phyloP scores from a whole-genome alignment of 2,888 invertebrate genomes.

The Caenorhabditis wallacei region DNA sequence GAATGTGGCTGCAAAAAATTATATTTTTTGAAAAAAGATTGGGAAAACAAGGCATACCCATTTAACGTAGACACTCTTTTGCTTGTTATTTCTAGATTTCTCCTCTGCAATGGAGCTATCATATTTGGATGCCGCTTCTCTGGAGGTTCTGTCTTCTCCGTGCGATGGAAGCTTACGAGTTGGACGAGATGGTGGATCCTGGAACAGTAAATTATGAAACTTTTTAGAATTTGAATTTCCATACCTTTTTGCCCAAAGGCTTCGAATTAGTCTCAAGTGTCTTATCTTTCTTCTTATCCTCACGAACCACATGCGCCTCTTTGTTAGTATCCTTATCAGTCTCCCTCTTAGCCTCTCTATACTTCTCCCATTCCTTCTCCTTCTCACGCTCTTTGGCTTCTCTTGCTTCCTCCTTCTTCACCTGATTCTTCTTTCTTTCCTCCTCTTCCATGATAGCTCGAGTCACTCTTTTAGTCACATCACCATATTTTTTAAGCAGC shows the following conservation, averaged over 20 bases:
- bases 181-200: slow-evolving; percentile 29
- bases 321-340: slow-evolving; percentile 17
- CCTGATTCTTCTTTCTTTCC: slow-evolving; percentile 1
- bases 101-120: slow-evolving; percentile 17
- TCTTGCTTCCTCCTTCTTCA: slow-evolving; percentile 19
- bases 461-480: slow-evolving; percentile 33
- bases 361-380: slow-evolving; percentile 12
- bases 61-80: slow-evolving; percentile 39
- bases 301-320: slow-evolving; percentile 5
- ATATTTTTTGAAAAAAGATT: not conserved
- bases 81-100: not conserved
- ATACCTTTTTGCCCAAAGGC: slow-evolving; percentile 13
- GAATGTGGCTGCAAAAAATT: slow-evolving; percentile 14
- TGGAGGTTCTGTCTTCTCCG: slow-evolving; percentile 11
- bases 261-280: not conserved
- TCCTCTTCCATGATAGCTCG: slow-evolving; percentile 16
- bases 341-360: not conserved
- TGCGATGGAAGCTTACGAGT: not conserved
- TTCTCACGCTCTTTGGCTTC: slow-evolving; percentile 31
- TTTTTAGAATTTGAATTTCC: too few species aligned
- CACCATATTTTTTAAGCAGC: slow-evolving; percentile 46
- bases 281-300: slow-evolving; percentile 14
- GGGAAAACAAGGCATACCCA: not conserved
- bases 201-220: not conserved
- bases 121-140: slow-evolving; percentile 1